Conservation (phyloP, 2,797 vertebrate species). For the Thripadectes ignobilis region DNA sequence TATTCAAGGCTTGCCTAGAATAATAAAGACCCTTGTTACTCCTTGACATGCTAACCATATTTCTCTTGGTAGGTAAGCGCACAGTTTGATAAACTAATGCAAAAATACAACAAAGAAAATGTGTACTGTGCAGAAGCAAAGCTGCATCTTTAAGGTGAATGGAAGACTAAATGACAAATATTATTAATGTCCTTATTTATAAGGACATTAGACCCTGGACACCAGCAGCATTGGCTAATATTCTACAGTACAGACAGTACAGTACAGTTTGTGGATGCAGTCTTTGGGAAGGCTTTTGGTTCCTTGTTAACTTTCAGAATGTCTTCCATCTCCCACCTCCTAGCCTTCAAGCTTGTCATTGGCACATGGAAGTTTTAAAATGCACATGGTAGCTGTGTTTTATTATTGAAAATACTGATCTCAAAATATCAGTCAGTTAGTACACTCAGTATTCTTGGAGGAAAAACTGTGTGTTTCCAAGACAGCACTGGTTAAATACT, state of each 20-base stretch:
- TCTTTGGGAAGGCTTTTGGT: neutral
- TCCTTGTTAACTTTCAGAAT: neutral
- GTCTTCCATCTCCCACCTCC: neutral
- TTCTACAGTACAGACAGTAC: neutral
- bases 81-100: neutral
- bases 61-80: neutral
- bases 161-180: neutral
- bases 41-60: neutral
- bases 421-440: neutral
- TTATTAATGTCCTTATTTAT: neutral
- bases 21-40: neutral
- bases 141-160: neutral
- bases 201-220: neutral
- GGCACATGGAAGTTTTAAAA: neutral
- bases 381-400: neutral
- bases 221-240: neutral
- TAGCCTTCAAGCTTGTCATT: neutral
- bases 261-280: neutral
- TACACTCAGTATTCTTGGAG: neutral
- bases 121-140: neutral
- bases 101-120: neutral
- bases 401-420: neutral
- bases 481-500: neutral
- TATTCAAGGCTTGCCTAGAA: neutral
- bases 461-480: neutral